Evolutionary conservation across 2,797 vertebrate genomes (phyloP), one percentile per base, ranked within the genome.

Genomic region (Chiloscyllium punctatum): DNA sequence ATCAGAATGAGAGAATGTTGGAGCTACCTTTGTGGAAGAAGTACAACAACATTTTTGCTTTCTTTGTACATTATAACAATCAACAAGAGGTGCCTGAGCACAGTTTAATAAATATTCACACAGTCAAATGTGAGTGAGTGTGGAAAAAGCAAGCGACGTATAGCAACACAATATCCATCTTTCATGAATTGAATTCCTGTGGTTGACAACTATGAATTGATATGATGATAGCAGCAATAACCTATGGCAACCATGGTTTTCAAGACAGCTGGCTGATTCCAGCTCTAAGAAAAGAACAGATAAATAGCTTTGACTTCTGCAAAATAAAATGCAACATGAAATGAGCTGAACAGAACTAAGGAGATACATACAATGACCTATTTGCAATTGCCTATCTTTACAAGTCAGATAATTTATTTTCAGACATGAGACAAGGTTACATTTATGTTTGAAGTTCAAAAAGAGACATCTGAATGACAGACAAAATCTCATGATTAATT

Each of bases 401-500:
- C 88, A 37, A 91, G 57, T 92, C 37, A 69, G 66, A 42, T 84
- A 25, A 84, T 84, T 84, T 84, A 84, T 84, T 84, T 48, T 84
- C 37, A 84, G 21, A 15, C 82, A 95, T 42, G 42, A 96, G 96
- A 82, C 6, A 57, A 96, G 94, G 11, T 1, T 94, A 96, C 6
- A 82, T 16, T 30, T 18, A 15, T 92, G 95, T 96, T 42, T 48
- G 94, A 96, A 95, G 82, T 4, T 91, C 96, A 96, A 96, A 74
- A 96, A 96, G 95, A 0, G 0, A 0, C 57, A 71, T 90, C 95
- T 96, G 96, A 96, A 68, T 82, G 74, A 96, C 96, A 95, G 96
- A 96, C 96, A 96, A 90, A 96, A 18, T 95, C 68, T 0, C 37
- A 96, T 96, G 96, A 96, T 95, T 57, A 95, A 96, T 95, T 95